Percentiles rank a stretch among this genome's conserved stretches.
These are phyloP conservation scores for Caenorhabditis tropicalis DNA, from an alignment of 1,140 invertebrate genomes.

Conservation along the genomic window DNA sequence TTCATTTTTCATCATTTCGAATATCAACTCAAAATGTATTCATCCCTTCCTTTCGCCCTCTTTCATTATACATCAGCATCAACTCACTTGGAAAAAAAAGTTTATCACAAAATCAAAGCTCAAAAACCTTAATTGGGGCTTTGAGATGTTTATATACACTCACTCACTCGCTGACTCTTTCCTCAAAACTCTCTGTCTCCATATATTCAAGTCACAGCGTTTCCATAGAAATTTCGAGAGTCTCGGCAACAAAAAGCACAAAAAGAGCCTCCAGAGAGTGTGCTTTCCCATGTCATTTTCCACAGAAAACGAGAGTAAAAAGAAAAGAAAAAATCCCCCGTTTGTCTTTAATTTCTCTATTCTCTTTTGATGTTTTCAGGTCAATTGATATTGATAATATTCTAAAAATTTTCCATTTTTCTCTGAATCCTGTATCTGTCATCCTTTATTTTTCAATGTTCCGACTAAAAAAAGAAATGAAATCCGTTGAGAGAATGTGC, in stretches of 20 bases:
- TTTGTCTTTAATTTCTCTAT: conserved; percentile 8
- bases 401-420: too few relatives aligned
- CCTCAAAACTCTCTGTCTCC: not conserved
- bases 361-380: not conserved
- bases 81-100: not conserved
- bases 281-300: conserved; percentile 9
- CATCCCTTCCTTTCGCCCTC: not conserved
- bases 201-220: not conserved
- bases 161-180: not conserved
- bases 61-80: not conserved
- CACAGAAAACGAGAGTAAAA: not conserved
- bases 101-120: not conserved
- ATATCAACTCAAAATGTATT: not conserved
- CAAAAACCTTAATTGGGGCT: not conserved
- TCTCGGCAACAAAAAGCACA: conserved; percentile 18
- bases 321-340: not conserved
- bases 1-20: not conserved
- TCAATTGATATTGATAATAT: not conserved
- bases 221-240: conserved; percentile 38
- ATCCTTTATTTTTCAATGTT: too few relatives aligned
- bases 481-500: too few relatives aligned
- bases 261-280: not conserved
- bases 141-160: not conserved
- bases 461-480: too few relatives aligned
- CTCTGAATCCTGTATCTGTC: too few relatives aligned